phyloP scores from a whole-genome alignment of 1,140 invertebrate species.

The Nymphalis io region DNA sequence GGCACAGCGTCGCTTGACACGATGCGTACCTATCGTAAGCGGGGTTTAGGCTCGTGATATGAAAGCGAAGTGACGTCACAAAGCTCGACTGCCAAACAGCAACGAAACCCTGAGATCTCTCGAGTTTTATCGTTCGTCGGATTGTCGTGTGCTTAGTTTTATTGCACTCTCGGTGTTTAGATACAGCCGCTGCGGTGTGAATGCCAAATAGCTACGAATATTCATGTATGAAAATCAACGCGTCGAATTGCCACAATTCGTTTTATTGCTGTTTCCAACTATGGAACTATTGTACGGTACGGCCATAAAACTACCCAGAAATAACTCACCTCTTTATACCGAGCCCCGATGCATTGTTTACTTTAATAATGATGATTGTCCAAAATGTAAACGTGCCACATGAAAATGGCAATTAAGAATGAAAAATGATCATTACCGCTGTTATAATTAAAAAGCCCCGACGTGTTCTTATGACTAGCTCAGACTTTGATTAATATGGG shows the following conservation, averaged over 20 bases:
- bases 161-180: conserved; percentile 71
- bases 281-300: conserved; percentile 32
- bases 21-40: conserved; percentile 45
- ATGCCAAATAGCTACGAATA: conserved; percentile 66
- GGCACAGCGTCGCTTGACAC: conserved; percentile 34
- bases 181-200: conserved; percentile 52
- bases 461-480: conserved; percentile 57
- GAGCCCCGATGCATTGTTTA: conserved; percentile 46
- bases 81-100: conserved; percentile 47
- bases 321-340: conserved; percentile 16
- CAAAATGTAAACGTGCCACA: conserved; percentile 55
- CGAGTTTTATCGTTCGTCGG: conserved; percentile 68
- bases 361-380: conserved; percentile 66
- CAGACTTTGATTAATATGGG: conserved; percentile 74
- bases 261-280: conserved; percentile 61
- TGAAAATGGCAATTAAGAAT: conserved; percentile 75
- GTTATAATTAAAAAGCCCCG: conserved; percentile 76
- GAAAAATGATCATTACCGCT: conserved; percentile 76
- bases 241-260: conserved; percentile 36
- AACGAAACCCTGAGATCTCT: conserved; percentile 50
- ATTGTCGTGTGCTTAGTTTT: conserved; percentile 76
- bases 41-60: conserved; percentile 69
- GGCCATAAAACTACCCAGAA: conserved; percentile 28
- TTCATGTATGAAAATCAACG: conserved; percentile 68
- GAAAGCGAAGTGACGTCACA: conserved; percentile 77